These are phyloP conservation scores for Oreochromis mossambicus DNA, from an alignment of 2,797 vertebrate species.

Conservation along the genomic window DNA sequence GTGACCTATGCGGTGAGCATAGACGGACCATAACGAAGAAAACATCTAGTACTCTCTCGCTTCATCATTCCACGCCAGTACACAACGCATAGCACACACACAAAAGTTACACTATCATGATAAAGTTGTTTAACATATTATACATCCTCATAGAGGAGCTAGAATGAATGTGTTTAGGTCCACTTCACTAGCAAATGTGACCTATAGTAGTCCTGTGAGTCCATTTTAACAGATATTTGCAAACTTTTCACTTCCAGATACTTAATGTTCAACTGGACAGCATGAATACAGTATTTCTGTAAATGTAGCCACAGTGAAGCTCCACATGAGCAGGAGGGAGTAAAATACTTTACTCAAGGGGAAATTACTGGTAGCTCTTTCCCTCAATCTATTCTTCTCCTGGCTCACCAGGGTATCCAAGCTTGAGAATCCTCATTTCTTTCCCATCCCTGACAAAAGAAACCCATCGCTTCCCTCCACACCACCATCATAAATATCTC, in stretches of 20 bases:
- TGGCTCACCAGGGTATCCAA: neutral
- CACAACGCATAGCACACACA: neutral
- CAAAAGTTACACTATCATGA: neutral
- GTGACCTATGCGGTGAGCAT: neutral
- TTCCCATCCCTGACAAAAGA: slow-evolving; percentile 29
- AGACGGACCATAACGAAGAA: neutral
- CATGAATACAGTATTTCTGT: neutral
- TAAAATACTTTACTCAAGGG: neutral
- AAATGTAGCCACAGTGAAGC: neutral
- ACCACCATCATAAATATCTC: slow-evolving; percentile 60
- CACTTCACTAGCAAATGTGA: neutral
- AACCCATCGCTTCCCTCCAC: slow-evolving; percentile 8
- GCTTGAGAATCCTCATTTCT: neutral
- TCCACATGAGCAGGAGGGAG: neutral
- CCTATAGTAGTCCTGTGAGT: neutral
- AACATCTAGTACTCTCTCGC: neutral
- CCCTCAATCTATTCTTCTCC: neutral
- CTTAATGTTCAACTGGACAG: neutral
- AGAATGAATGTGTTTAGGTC: neutral
- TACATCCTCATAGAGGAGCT: neutral
- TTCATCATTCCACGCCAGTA: neutral
- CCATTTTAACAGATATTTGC: neutral
- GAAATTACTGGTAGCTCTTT: neutral
- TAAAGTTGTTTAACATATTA: neutral
- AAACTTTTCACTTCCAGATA: neutral